Conservation (phyloP, 30 jellyfish, hydroid and myxozoan genomes). For the Chrysaora quinquecirrha region DNA sequence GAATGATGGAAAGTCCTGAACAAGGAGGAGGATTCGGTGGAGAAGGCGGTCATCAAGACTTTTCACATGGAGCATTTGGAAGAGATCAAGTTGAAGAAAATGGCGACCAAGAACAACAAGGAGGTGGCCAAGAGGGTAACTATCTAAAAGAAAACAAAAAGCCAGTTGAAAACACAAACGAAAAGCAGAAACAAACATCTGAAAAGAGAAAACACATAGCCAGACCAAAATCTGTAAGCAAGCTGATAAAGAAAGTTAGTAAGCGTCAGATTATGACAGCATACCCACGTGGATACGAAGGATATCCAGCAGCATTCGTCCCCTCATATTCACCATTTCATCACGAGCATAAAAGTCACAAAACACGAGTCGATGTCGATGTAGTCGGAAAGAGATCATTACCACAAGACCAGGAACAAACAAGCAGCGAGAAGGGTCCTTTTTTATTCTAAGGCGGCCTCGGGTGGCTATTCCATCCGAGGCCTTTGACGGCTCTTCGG, state of each 20-base stretch:
- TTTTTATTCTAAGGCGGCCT: constrained; percentile 99
- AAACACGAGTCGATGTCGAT: constrained; percentile 94
- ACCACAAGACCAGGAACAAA: constrained; percentile 41
- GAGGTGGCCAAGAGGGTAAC: constrained; percentile 67
- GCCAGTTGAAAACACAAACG: constrained; percentile 23
- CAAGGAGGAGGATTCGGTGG: constrained; percentile 41
- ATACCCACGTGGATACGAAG: constrained; percentile 56
- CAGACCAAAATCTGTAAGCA: constrained; percentile 70
- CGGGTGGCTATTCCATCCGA: constrained; percentile 95
- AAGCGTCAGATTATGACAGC: constrained; percentile 63
- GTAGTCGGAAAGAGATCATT: constrained; percentile 95
- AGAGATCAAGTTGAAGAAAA: constrained; percentile 76
- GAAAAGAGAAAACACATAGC: constrained; percentile 89
- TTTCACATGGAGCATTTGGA: constrained; percentile 72
- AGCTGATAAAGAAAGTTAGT: constrained; percentile 41
- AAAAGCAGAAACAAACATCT: constrained; percentile 51
- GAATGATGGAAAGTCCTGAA: constrained; percentile 17
- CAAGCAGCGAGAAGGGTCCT: constrained; percentile 32
- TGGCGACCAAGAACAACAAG: constrained; percentile 50
- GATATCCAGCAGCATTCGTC: background rate
- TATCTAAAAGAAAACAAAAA: constrained; percentile 36
- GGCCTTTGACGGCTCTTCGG: constrained; percentile 80
- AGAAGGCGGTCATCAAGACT: constrained; percentile 31
- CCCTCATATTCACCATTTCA: constrained; percentile 43
- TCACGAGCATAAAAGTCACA: constrained; percentile 76